These are phyloP conservation scores for Diadegma fenestrale DNA, from an alignment of 2,888 invertebrate species.

Conservation along the genomic window DNA sequence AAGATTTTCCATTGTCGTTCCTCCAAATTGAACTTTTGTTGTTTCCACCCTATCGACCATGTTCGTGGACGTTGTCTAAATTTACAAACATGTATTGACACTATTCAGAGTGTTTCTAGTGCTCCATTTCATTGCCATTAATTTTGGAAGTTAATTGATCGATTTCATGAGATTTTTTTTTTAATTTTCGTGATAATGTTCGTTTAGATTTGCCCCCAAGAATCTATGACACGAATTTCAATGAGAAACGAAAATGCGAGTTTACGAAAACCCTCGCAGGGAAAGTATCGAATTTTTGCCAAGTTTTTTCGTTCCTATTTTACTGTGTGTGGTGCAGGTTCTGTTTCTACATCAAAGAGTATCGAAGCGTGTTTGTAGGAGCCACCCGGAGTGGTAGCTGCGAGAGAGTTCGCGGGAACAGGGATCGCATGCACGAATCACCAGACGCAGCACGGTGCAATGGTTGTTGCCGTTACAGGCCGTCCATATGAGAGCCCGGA, in stretches of 20 bases:
- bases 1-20: slow-evolving; percentile 80
- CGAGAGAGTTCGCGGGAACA: slow-evolving; percentile 11
- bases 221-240: background rate
- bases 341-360: slow-evolving; percentile 35
- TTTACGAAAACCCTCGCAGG: background rate
- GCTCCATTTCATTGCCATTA: slow-evolving; percentile 61
- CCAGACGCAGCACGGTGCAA: slow-evolving; percentile 42
- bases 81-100: background rate
- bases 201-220: background rate
- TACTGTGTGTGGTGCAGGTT: background rate
- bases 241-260: background rate
- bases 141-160: background rate
- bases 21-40: slow-evolving; percentile 82
- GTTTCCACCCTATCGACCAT: slow-evolving; percentile 74
- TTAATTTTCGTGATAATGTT: background rate
- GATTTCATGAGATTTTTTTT: background rate
- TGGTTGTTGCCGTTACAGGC: slow-evolving; percentile 35
- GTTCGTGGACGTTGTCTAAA: slow-evolving; percentile 9
- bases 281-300: slow-evolving; percentile 4
- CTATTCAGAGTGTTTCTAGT: background rate
- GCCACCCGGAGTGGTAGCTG: slow-evolving; percentile 45
- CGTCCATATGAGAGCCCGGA: slow-evolving; percentile 21
- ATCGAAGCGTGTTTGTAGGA: slow-evolving; percentile 34
- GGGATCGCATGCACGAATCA: slow-evolving; percentile 43
- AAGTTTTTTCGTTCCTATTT: slow-evolving; percentile 3